Evolutionary conservation across 2,113 vertebrate species (phyloP).

Genomic region (Brachypteracias leptosomus): DNA sequence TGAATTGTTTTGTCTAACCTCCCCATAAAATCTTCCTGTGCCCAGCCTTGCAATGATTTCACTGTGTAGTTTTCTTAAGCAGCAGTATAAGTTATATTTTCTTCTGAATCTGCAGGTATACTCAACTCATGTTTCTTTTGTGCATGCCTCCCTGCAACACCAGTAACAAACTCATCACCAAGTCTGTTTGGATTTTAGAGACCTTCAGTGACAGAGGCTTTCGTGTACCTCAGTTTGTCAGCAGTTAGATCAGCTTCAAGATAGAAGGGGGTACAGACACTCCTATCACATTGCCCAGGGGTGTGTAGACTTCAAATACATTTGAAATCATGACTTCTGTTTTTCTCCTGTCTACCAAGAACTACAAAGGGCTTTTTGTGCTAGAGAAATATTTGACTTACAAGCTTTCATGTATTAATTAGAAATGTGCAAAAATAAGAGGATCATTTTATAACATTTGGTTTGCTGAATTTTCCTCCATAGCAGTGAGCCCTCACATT

Average conservation of each 20-base stretch:
- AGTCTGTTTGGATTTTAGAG: not conserved
- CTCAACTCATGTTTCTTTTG: not conserved
- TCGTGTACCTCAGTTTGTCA: not conserved
- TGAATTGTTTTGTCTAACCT: not conserved
- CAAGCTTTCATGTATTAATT: not conserved
- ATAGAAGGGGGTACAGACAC: not conserved
- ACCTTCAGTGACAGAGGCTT: not conserved
- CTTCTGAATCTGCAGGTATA: not conserved
- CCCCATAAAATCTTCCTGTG: not conserved
- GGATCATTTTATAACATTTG: not conserved
- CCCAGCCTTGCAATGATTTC: not conserved
- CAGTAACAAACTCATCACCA: not conserved
- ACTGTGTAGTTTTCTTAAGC: not conserved
- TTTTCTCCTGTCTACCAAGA: not conserved
- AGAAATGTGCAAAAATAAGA: not conserved
- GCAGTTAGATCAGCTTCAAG: not conserved
- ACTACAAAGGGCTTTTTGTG: not conserved
- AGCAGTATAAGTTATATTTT: accelerated
- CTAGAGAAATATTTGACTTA: not conserved
- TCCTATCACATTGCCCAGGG: not conserved
- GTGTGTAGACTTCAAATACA: not conserved
- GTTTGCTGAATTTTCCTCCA: not conserved
- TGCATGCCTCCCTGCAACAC: not conserved
- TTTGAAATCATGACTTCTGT: not conserved
- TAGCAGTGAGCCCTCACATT: not conserved